phyloP scores from a whole-genome alignment of 2,113 vertebrate genomes.

The Merops nubicus region DNA sequence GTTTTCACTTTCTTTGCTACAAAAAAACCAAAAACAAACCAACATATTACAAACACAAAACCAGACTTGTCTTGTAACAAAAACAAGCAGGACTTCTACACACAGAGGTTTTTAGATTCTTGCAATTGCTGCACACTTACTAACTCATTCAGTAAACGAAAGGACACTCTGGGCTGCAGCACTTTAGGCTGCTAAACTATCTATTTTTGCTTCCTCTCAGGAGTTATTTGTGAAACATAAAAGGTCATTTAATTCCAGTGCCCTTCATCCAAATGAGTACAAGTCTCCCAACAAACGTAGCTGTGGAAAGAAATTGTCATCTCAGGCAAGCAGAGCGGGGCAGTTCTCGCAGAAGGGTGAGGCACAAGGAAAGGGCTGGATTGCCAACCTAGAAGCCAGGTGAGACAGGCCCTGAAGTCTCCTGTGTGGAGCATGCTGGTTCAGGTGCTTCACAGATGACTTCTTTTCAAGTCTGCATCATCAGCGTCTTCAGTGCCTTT shows the following conservation, averaged over 20 bases:
- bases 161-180: neutral
- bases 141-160: neutral
- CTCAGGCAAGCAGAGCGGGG: neutral
- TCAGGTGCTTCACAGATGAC: neutral
- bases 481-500: neutral
- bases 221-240: neutral
- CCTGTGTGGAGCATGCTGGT: accelerated
- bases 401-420: neutral
- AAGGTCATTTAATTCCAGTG: neutral
- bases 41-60: conserved; percentile 31
- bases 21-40: conserved; percentile 42
- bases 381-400: neutral
- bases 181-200: neutral
- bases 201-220: neutral
- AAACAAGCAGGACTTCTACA: conserved; percentile 2
- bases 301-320: neutral
- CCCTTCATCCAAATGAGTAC: neutral
- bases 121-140: neutral
- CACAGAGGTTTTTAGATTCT: neutral
- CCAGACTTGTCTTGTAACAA: neutral
- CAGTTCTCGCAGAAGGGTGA: neutral
- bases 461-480: neutral
- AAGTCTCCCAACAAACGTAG: neutral
- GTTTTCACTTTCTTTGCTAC: conserved; percentile 76
- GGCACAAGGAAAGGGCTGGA: neutral